Conservation (phyloP, 2,888 invertebrate genomes). For the Polydrusus cervinus region DNA sequence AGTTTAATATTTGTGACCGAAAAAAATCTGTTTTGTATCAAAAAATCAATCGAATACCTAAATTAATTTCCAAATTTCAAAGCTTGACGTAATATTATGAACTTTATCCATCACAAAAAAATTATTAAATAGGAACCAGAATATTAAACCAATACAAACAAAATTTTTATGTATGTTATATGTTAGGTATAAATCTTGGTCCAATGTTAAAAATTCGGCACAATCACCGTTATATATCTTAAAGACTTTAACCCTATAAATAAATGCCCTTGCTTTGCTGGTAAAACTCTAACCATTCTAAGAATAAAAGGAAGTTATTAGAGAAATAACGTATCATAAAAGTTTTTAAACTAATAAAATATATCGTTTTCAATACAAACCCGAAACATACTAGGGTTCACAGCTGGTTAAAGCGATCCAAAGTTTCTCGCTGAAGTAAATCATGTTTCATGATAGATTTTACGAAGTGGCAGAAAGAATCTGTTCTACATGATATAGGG, state of each 20-base stretch:
- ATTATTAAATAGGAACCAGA: too few species aligned
- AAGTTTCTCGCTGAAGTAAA: conserved; percentile 34
- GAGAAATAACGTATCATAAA: conserved; percentile 45
- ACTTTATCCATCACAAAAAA: too few species aligned
- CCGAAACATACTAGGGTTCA: conserved; percentile 26
- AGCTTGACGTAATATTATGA: too few species aligned
- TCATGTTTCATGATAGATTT: conserved; percentile 34
- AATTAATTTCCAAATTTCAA: too few species aligned
- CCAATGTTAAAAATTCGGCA: too few species aligned
- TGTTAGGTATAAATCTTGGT: too few species aligned
- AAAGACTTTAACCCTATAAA: conserved; percentile 34
- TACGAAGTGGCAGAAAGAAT: conserved; percentile 23
- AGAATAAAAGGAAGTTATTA: conserved; percentile 44
- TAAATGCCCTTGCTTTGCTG: conserved; percentile 25
- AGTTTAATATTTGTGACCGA: too few species aligned
- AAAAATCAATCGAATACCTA: too few species aligned
- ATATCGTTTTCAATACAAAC: conserved; percentile 46
- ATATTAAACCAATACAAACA: too few species aligned
- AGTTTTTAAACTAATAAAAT: conserved; percentile 46
- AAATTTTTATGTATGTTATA: too few species aligned
- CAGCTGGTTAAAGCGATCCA: conserved; percentile 30
- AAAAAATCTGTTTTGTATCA: too few species aligned
- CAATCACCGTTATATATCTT: conserved; percentile 22
- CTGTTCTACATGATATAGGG: neutral
- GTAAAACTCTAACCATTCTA: conserved; percentile 22